phyloP scores from a whole-genome alignment of 2,888 invertebrate species.

The Amiota minor region DNA sequence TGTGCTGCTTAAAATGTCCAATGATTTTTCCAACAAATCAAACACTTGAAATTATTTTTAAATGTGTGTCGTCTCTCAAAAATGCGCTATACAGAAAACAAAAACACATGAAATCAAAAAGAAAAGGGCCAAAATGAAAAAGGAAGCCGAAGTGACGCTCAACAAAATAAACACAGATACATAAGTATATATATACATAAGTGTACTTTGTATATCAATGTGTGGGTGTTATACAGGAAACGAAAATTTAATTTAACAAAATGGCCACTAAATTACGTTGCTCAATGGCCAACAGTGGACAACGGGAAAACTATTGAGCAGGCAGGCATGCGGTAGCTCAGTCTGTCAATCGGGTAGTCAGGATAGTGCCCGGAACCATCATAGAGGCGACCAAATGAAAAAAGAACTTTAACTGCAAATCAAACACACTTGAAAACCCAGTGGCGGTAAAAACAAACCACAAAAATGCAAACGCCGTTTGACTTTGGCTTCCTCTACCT shows the following conservation, averaged over 20 bases:
- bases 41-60: slow-evolving; percentile 7
- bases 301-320: neutral
- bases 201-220: slow-evolving; percentile 38
- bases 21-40: slow-evolving; percentile 7
- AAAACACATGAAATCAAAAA: slow-evolving; percentile 15
- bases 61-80: slow-evolving; percentile 2
- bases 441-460: slow-evolving; percentile 31
- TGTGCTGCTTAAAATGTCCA: neutral
- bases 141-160: slow-evolving; percentile 14
- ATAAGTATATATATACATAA: neutral
- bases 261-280: slow-evolving; percentile 56
- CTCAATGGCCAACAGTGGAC: slow-evolving; percentile 27
- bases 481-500: neutral
- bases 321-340: neutral
- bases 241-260: slow-evolving; percentile 63
- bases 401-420: slow-evolving; percentile 45
- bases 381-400: neutral
- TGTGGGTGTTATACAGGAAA: slow-evolving; percentile 43
- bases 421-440: slow-evolving; percentile 52
- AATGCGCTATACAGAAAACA: neutral
- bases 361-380: too few relatives aligned
- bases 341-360: neutral
- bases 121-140: slow-evolving; percentile 8
- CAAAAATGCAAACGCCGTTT: slow-evolving; percentile 3
- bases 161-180: neutral